Percentiles rank a stretch among this genome's conserved stretches.
Conservation (phyloP, 2,113 vertebrate genomes). For the Melanerpes formicivorus region DNA sequence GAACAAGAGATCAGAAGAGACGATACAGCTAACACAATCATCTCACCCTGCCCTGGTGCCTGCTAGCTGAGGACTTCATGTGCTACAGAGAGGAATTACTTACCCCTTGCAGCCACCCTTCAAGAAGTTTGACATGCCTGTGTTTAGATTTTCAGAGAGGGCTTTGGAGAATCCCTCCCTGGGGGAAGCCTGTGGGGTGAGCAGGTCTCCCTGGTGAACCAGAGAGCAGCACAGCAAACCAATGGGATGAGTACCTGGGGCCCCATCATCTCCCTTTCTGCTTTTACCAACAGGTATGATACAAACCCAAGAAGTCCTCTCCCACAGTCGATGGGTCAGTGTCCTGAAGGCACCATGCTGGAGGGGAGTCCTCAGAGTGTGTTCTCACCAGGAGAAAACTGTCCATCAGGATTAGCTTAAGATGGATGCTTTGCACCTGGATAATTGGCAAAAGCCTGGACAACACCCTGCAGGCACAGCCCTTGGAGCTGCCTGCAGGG, state of each 20-base stretch:
- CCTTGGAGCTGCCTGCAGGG: background rate
- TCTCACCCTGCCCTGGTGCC: background rate
- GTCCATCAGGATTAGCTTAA: background rate
- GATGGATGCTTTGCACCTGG: background rate
- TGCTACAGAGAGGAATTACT: background rate
- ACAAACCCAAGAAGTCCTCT: background rate
- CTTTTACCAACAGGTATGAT: background rate
- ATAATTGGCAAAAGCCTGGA: background rate
- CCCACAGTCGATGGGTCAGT: background rate
- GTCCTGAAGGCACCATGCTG: background rate
- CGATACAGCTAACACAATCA: background rate
- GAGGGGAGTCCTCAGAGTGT: background rate
- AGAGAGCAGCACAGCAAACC: background rate
- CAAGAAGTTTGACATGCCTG: rapidly evolving
- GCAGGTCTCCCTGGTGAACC: background rate
- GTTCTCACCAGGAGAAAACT: background rate
- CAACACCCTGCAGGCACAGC: background rate
- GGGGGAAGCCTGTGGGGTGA: rapidly evolving
- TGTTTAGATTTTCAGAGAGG: background rate
- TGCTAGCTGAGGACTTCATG: background rate
- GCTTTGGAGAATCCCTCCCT: background rate
- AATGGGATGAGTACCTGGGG: background rate
- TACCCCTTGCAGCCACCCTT: background rate
- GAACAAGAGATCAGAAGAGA: background rate
- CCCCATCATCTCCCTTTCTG: background rate